Conservation (phyloP, 2,888 invertebrate genomes). For the Xylota sylvarum region DNA sequence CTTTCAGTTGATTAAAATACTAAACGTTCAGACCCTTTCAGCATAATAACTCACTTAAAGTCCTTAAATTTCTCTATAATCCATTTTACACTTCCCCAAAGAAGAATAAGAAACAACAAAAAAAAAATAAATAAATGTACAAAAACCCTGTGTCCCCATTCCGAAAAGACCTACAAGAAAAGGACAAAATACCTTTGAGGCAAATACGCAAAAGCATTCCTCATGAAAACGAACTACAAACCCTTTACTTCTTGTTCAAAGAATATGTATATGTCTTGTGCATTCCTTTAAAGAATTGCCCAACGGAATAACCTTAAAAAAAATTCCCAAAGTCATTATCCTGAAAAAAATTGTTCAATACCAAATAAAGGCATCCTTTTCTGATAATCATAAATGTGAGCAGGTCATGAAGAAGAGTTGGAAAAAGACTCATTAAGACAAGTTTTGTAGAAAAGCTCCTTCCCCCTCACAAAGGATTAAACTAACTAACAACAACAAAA, state of each 20-base stretch:
- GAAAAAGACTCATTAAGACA: neutral
- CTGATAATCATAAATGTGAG: slow-evolving; percentile 47
- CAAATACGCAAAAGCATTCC: slow-evolving; percentile 35
- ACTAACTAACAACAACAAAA: slow-evolving; percentile 25
- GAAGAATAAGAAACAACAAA: neutral
- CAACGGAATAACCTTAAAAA: slow-evolving; percentile 31
- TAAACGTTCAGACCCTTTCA: slow-evolving; percentile 38
- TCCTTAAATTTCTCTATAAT: slow-evolving; percentile 50
- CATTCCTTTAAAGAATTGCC: slow-evolving; percentile 19
- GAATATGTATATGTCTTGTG: neutral
- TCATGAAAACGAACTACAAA: slow-evolving; percentile 6
- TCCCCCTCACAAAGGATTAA: neutral
- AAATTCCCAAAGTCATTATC: slow-evolving; percentile 37
- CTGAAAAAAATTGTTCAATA: slow-evolving; percentile 8
- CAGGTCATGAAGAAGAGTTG: slow-evolving; percentile 4
- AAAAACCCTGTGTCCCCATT: slow-evolving; percentile 3
- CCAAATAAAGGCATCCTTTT: slow-evolving; percentile 19
- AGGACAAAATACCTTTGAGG: slow-evolving; percentile 37
- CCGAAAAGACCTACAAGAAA: slow-evolving; percentile 2
- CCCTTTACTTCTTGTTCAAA: slow-evolving; percentile 24
- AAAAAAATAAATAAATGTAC: neutral
- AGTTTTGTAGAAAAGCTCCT: neutral
- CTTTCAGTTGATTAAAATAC: slow-evolving; percentile 51
- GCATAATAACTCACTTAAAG: slow-evolving; percentile 45
- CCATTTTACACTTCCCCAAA: slow-evolving; percentile 16